Evolutionary conservation across 2,888 invertebrate species (phyloP).

Genomic region (Archips xylosteana): DNA sequence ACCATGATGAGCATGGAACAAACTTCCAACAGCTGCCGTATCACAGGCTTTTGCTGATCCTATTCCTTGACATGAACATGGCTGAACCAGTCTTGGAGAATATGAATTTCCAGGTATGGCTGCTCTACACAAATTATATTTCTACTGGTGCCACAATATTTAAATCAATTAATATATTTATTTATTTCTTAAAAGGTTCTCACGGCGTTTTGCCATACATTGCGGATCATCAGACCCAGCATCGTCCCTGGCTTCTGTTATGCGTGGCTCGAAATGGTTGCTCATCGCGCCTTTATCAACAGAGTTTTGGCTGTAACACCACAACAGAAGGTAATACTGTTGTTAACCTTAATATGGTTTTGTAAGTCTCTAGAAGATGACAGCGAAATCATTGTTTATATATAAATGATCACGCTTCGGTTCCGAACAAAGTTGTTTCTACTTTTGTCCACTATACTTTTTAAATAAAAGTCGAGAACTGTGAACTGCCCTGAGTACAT

Average conservation of each 20-base stretch:
- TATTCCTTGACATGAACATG: conserved; percentile 98
- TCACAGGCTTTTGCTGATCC: conserved; percentile 97
- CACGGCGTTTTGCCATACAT: conserved; percentile 97
- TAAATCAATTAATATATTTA: background rate
- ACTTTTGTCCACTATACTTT: too few relatives aligned
- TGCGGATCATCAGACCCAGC: conserved; percentile 96
- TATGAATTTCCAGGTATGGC: conserved; percentile 94
- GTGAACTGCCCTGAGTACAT: too few relatives aligned
- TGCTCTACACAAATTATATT: background rate
- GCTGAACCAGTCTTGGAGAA: conserved; percentile 97
- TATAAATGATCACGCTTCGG: too few relatives aligned
- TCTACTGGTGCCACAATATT: background rate
- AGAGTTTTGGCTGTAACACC: conserved; percentile 96
- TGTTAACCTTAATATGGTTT: too few relatives aligned
- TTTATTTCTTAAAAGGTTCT: conserved; percentile 86
- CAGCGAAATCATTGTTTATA: too few relatives aligned
- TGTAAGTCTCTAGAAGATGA: too few relatives aligned
- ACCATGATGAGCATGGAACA: conserved; percentile 95
- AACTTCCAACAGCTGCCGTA: conserved; percentile 99
- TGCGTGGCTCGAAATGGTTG: conserved; percentile 99
- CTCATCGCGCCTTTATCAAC: conserved; percentile 98
- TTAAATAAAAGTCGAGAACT: too few relatives aligned
- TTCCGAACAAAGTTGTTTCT: too few relatives aligned
- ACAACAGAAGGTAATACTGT: conserved; percentile 89
- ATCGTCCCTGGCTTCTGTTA: conserved; percentile 98